Evolutionary conservation across 2,888 invertebrate genomes (phyloP).

Genomic region (Poecilus cupreus): DNA sequence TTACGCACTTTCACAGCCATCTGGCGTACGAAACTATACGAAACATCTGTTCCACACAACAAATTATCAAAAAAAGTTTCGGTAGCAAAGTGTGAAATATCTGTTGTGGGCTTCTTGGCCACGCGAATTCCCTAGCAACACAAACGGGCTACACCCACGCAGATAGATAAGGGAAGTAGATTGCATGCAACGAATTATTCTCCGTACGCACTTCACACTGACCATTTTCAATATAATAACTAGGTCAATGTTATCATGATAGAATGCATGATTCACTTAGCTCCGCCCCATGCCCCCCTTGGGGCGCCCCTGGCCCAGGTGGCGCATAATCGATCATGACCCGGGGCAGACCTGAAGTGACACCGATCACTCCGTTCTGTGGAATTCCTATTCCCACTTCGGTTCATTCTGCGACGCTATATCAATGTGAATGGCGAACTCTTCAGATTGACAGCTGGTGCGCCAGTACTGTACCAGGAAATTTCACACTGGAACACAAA

Average conservation of each 20-base stretch:
- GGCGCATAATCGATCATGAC: conserved; percentile 32
- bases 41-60: conserved; percentile 8
- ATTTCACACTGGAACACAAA: too few relatives aligned
- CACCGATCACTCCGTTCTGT: not conserved
- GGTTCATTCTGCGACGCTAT: too few relatives aligned
- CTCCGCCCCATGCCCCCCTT: not conserved
- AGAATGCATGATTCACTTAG: conserved; percentile 10
- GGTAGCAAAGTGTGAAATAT: not conserved
- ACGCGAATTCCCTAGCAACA: too few relatives aligned
- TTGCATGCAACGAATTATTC: too few relatives aligned
- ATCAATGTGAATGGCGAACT: too few relatives aligned
- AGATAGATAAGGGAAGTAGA: too few relatives aligned
- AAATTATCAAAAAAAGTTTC: not conserved
- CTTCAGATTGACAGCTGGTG: too few relatives aligned
- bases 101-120: too few relatives aligned
- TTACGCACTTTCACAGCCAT: not conserved
- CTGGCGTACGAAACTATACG: not conserved
- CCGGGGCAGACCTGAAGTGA: not conserved
- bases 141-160: too few relatives aligned
- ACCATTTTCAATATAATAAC: conserved; percentile 31
- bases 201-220: not conserved
- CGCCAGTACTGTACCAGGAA: too few relatives aligned
- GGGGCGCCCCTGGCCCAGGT: not conserved
- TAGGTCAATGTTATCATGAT: conserved; percentile 50
- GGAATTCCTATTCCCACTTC: too few relatives aligned